Evolutionary conservation across 2,888 invertebrate genomes (phyloP).

Genomic region (Notodonta dromedarius): DNA sequence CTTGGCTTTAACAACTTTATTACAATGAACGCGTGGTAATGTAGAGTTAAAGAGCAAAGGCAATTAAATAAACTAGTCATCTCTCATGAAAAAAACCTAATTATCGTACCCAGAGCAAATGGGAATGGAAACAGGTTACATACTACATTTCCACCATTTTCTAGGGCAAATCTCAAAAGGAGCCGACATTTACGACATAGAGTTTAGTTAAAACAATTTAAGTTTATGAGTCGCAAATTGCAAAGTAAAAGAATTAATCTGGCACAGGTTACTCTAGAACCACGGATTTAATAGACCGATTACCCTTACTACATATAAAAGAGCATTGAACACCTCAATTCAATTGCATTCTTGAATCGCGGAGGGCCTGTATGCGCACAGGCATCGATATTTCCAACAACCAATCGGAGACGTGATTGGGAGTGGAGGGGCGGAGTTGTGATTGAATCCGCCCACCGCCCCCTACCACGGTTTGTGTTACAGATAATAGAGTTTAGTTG

Average conservation of each 20-base stretch:
- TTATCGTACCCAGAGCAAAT: too few relatives aligned
- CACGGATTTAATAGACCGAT: conserved; percentile 58
- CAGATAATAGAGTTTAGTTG: conserved; percentile 65
- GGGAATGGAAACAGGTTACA: too few relatives aligned
- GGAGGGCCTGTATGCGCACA: conserved; percentile 55
- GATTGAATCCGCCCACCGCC: conserved; percentile 64
- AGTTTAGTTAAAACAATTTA: background rate
- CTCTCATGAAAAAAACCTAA: too few relatives aligned
- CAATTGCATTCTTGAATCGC: conserved; percentile 66
- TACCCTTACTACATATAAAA: conserved; percentile 63
- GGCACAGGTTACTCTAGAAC: conserved; percentile 10
- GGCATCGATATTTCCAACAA: conserved; percentile 50
- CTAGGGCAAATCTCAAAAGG: background rate
- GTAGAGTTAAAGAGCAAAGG: too few relatives aligned
- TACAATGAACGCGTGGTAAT: too few relatives aligned
- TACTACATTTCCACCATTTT: background rate
- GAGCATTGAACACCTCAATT: conserved; percentile 67
- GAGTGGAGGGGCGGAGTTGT: conserved; percentile 55
- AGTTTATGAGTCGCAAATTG: background rate
- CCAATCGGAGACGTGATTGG: conserved; percentile 63
- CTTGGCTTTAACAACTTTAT: too few relatives aligned
- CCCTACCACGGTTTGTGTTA: conserved; percentile 59
- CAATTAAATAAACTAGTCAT: too few relatives aligned
- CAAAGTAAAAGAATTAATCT: background rate
- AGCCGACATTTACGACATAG: background rate